Percentiles rank a stretch among this genome's conserved stretches.
Evolutionary conservation across 2,797 vertebrate genomes (phyloP).

Genomic region (Mionectes olivaceus): DNA sequence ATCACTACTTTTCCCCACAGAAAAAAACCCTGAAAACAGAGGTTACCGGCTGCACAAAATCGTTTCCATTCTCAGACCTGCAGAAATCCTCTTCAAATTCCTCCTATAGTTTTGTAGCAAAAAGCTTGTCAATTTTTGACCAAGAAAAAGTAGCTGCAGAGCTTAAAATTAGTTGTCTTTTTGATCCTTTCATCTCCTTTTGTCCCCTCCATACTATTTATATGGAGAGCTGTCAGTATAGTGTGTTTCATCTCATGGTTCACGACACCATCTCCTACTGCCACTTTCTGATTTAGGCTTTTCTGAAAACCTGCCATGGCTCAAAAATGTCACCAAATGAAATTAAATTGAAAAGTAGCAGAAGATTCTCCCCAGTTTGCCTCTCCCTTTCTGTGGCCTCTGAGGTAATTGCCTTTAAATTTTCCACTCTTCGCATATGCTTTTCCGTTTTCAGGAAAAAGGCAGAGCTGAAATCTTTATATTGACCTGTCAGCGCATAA

Average conservation of each 20-base stretch:
- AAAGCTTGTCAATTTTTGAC: background rate
- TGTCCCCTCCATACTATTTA: background rate
- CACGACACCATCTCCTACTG: background rate
- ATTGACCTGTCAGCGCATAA: background rate
- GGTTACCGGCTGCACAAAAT: background rate
- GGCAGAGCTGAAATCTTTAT: background rate
- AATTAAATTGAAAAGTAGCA: background rate
- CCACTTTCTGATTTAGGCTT: background rate
- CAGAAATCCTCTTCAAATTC: background rate
- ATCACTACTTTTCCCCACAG: background rate
- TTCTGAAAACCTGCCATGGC: background rate
- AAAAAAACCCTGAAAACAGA: rapidly evolving
- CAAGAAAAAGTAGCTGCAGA: background rate
- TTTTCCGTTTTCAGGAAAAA: background rate
- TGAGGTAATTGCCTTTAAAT: background rate
- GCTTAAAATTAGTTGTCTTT: background rate
- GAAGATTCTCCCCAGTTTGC: background rate
- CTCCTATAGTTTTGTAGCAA: background rate
- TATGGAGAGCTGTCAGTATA: background rate
- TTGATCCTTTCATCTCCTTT: background rate
- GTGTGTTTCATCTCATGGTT: background rate
- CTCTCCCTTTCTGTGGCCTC: background rate
- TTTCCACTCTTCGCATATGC: background rate
- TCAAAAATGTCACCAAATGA: background rate
- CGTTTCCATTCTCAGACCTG: background rate